phyloP scores from a whole-genome alignment of 2,113 vertebrate genomes.

The Plecotus auritus region DNA sequence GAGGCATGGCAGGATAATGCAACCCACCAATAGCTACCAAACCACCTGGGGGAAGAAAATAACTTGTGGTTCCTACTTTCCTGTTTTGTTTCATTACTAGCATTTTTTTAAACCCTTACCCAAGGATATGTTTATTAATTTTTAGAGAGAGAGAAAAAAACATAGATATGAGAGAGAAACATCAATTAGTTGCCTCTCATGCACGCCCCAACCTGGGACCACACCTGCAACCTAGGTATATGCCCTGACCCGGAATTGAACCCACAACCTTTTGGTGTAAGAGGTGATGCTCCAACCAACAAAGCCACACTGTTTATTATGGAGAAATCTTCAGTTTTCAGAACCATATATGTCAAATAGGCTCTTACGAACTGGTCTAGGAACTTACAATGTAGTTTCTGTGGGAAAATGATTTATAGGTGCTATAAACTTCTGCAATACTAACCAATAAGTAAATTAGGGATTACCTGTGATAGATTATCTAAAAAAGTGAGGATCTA shows the following conservation, averaged over 20 bases:
- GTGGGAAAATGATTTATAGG: conserved; percentile 1
- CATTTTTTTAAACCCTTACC: not conserved
- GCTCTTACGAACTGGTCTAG: not conserved
- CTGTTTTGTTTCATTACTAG: conserved; percentile 13
- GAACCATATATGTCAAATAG: not conserved
- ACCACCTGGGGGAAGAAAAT: not conserved
- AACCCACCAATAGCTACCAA: not conserved
- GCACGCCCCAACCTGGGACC: not conserved
- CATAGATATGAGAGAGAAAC: not conserved
- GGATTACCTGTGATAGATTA: not conserved
- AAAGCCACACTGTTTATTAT: not conserved
- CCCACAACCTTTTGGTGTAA: not conserved
- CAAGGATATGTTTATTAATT: not conserved
- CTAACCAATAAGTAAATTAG: not conserved
- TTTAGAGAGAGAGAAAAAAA: not conserved
- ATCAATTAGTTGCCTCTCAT: not conserved
- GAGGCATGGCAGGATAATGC: not conserved
- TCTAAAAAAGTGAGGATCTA: conserved; percentile 16
- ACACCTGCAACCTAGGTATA: not conserved
- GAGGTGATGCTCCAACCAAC: not conserved
- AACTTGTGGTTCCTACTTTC: not conserved
- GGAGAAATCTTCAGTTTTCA: not conserved
- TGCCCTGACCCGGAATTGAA: not conserved
- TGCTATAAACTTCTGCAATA: not conserved
- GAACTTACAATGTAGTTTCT: not conserved